These are phyloP conservation scores for Platorchestia sp. DNA, from an alignment of 1,140 invertebrate species.

Conservation along the genomic window DNA sequence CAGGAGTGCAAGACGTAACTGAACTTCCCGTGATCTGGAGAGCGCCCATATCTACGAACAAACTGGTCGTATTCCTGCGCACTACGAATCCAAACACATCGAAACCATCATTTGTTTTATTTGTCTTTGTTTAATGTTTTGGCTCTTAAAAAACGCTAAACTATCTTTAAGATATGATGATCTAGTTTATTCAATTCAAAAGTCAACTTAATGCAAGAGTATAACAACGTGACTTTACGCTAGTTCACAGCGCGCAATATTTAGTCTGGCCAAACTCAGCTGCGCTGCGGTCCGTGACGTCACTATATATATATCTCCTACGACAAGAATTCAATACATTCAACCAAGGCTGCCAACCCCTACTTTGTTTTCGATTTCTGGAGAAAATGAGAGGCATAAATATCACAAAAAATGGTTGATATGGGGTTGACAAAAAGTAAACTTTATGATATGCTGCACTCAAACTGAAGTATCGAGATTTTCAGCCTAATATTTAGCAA, in stretches of 20 bases:
- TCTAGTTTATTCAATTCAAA: neutral
- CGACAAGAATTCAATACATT: slow-evolving; percentile 53
- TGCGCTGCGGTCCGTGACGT: slow-evolving; percentile 47
- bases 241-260: slow-evolving; percentile 24
- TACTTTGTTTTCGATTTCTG: slow-evolving; percentile 17
- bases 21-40: slow-evolving; percentile 26
- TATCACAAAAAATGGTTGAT: neutral
- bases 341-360: slow-evolving; percentile 43
- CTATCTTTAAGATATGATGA: neutral
- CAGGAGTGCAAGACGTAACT: slow-evolving; percentile 20
- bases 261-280: slow-evolving; percentile 39
- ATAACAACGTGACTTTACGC: neutral
- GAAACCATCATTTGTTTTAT: neutral
- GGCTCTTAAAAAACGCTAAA: neutral
- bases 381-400: neutral
- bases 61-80: slow-evolving; percentile 5
- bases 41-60: slow-evolving; percentile 47
- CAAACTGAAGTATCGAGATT: neutral
- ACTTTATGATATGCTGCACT: neutral
- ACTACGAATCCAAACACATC: slow-evolving; percentile 54
- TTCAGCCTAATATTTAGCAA: slow-evolving; percentile 27
- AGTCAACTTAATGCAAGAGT: neutral
- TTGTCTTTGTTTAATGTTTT: neutral
- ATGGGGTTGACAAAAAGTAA: neutral
- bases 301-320: slow-evolving; percentile 35